Base-by-base conservation (phyloP, 2,888 invertebrate genomes). In the Argyra leucocephala region DNA sequence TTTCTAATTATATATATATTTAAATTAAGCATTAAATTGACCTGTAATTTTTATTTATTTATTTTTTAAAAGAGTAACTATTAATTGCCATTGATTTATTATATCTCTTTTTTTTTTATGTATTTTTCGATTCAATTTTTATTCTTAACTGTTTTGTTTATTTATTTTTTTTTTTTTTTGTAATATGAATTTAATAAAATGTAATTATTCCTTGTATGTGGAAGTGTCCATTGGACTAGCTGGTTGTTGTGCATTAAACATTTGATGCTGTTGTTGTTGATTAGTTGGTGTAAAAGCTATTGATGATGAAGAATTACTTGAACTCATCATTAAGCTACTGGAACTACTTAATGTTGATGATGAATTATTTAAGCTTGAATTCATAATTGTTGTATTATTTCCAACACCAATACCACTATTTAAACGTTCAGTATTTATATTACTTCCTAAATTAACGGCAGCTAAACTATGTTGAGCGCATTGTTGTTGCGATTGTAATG, bases 201-300 rank as follows among this genome's bases (percentile, higher is more conserved):
- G 64, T 62, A 66, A 64, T 74, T 84, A 85, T 75, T 85, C 85
- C 76, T 84, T 85, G 72, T 82, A 83, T 67, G 80, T 76, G 67
- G 87, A 86, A 65, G 87, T 88, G 80, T 88, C 88, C 88, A 88
- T 88, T 63, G 88, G 88, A 82, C 88, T 88, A 77, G 88, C 85
- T 68, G 87, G 86, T 79, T 84, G 88, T 68, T 58, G 58, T 22
- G 58, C 58, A 64, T 81, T 76, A 68, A 82, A 79, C 24, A 61
- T 31, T 57, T 65, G 59, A 61, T 22, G 64, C 48, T 26, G 64
- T 76, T 66, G 74, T 72, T 68, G 76, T 76, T 60, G 77, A 76
- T 69, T 72, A 67, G 76, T 76, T 57, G 77, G 76, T 68, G 78
- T 75, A 70, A 76, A 74, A 66, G 76, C 77, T 63, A 78, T 76